Evolutionary conservation across 2,888 invertebrate species (phyloP).

Genomic region (Scaeva pyrastri): DNA sequence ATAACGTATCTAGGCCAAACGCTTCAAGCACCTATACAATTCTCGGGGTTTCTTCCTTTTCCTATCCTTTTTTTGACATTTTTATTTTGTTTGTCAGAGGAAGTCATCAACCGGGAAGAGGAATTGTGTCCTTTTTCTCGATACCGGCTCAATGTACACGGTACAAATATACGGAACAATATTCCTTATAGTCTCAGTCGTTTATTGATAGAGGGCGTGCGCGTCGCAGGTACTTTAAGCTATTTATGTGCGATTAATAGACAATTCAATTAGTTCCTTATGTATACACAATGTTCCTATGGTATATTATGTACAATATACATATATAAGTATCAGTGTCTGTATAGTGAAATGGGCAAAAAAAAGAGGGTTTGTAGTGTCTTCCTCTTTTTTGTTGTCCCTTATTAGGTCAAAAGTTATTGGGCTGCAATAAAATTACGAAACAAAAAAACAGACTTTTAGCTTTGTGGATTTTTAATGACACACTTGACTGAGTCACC

Average conservation of each 20-base stretch:
- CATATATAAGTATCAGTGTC: slow-evolving; percentile 12
- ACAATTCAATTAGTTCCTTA: slow-evolving; percentile 60
- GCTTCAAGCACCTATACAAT: slow-evolving; percentile 33
- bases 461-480: slow-evolving; percentile 27
- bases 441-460: background rate
- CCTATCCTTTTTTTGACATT: background rate
- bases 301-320: too few species aligned
- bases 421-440: background rate
- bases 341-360: background rate
- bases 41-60: slow-evolving; percentile 19
- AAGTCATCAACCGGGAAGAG: slow-evolving; percentile 51
- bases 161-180: slow-evolving; percentile 9
- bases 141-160: slow-evolving; percentile 19
- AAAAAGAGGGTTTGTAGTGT: background rate
- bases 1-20: slow-evolving; percentile 53
- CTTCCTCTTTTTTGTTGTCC: background rate
- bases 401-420: slow-evolving; percentile 57
- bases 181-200: slow-evolving; percentile 25
- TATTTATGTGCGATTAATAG: slow-evolving; percentile 62
- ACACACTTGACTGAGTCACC: slow-evolving; percentile 39
- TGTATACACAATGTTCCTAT: background rate
- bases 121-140: slow-evolving; percentile 27
- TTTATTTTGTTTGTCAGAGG: slow-evolving; percentile 1
- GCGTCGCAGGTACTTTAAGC: slow-evolving; percentile 55
- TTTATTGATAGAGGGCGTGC: slow-evolving; percentile 42